Percentiles rank a stretch among this genome's conserved stretches.
phyloP scores from a whole-genome alignment of 2,888 invertebrate genomes.

The Bombylius discolor region DNA sequence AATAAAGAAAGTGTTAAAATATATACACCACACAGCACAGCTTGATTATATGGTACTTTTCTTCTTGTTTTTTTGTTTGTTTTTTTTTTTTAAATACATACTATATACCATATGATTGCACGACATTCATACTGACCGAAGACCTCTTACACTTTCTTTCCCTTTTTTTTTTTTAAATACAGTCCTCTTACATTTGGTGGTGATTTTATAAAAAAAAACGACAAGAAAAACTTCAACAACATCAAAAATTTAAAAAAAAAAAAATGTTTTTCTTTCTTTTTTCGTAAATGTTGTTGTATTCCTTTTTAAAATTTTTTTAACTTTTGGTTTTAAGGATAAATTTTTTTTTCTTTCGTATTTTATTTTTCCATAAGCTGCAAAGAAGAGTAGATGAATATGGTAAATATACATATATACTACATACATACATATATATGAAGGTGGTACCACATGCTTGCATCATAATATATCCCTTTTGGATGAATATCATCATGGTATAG shows the following conservation, averaged over 20 bases:
- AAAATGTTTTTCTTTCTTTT: not conserved
- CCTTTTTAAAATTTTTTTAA: not conserved
- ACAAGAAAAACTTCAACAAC: not conserved
- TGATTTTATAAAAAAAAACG: not conserved
- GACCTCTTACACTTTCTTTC: not conserved
- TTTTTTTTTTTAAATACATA: too few species aligned
- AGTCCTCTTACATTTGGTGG: not conserved
- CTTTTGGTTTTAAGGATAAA: not conserved
- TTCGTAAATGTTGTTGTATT: not conserved
- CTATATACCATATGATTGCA: too few species aligned
- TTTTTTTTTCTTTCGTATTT: too few species aligned
- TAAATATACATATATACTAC: too few species aligned
- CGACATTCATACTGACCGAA: not conserved
- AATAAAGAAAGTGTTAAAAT: too few species aligned
- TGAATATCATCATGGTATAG: too few species aligned
- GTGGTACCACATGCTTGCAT: not conserved
- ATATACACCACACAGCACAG: too few species aligned
- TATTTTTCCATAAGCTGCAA: too few species aligned
- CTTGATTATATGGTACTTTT: too few species aligned
- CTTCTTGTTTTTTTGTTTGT: too few species aligned
- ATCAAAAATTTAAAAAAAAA: not conserved
- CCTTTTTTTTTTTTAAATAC: not conserved
- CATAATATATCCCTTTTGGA: not conserved
- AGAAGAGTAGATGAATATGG: too few species aligned
- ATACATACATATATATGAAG: not conserved